Evolutionary conservation across 2,888 invertebrate genomes (phyloP).

Genomic region (Tetragonula carbonaria): DNA sequence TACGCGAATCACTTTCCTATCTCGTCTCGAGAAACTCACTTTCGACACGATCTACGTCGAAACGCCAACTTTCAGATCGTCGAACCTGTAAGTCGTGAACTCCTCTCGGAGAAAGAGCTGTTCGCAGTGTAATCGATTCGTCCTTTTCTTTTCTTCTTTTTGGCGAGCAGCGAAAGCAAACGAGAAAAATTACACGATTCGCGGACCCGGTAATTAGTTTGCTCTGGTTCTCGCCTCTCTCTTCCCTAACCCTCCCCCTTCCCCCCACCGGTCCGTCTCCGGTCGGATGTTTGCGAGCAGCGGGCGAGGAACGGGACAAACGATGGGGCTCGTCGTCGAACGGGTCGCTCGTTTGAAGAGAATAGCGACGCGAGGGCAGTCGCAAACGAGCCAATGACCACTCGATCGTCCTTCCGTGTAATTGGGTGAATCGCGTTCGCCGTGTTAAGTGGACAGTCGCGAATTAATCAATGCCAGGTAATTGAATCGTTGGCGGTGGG

Average conservation of each 20-base stretch:
- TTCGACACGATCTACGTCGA: neutral
- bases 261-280: neutral
- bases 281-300: neutral
- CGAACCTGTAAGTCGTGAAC: too few species aligned
- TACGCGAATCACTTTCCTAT: too few species aligned
- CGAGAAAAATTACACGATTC: neutral
- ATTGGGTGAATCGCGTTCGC: slow-evolving; percentile 38
- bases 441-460: slow-evolving; percentile 28
- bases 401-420: slow-evolving; percentile 36
- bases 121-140: neutral
- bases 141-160: too few species aligned
- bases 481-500: slow-evolving; percentile 33
- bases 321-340: neutral
- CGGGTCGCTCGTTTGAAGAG: slow-evolving; percentile 6
- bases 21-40: neutral
- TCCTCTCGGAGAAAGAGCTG: neutral
- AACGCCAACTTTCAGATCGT: neutral
- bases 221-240: too few species aligned
- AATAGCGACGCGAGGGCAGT: neutral
- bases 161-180: neutral
- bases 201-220: slow-evolving; percentile 4
- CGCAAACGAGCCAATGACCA: slow-evolving; percentile 22
- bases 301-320: neutral
- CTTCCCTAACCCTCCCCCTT: too few species aligned
- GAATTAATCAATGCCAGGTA: slow-evolving; percentile 43